Conservation (phyloP, 37 sponge, comb jelly and placozoan species). For the Geodia barretti region DNA sequence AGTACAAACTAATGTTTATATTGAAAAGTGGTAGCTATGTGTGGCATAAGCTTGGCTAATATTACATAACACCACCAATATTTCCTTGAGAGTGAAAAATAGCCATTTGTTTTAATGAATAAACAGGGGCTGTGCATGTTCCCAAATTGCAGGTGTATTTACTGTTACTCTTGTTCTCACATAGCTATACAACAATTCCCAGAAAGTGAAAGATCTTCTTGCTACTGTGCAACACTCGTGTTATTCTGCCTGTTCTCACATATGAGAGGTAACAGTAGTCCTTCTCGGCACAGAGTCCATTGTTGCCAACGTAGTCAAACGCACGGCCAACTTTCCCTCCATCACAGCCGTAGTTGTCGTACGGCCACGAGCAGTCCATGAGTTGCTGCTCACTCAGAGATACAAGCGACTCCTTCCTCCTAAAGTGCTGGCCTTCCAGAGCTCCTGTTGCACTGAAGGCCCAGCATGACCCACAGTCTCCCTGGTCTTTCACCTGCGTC, state of each 20-base stretch:
- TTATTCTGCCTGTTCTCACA: conserved; percentile 41
- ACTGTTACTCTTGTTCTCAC: too few relatives aligned
- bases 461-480: conserved; percentile 91
- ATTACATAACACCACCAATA: too few relatives aligned
- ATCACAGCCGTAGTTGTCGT: conserved; percentile 86
- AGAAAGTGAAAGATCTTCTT: too few relatives aligned
- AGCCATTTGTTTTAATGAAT: too few relatives aligned
- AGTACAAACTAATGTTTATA: too few relatives aligned
- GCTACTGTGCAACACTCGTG: neutral
- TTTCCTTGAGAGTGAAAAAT: too few relatives aligned
- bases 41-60: too few relatives aligned
- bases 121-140: too few relatives aligned
- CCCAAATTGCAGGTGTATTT: too few relatives aligned
- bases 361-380: conserved; percentile 85
- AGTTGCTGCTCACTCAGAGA: conserved; percentile 95
- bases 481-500: conserved; percentile 83
- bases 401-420: conserved; percentile 52
- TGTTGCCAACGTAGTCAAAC: conserved; percentile 73
- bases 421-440: conserved; percentile 69
- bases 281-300: conserved; percentile 77
- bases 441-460: conserved; percentile 90
- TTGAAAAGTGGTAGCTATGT: too few relatives aligned
- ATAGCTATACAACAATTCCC: too few relatives aligned
- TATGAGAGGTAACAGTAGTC: conserved; percentile 82
- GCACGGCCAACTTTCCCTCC: conserved; percentile 86